phyloP scores from a whole-genome alignment of 92 coral and sea anemone genomes.

The Micromussa lordhowensis region DNA sequence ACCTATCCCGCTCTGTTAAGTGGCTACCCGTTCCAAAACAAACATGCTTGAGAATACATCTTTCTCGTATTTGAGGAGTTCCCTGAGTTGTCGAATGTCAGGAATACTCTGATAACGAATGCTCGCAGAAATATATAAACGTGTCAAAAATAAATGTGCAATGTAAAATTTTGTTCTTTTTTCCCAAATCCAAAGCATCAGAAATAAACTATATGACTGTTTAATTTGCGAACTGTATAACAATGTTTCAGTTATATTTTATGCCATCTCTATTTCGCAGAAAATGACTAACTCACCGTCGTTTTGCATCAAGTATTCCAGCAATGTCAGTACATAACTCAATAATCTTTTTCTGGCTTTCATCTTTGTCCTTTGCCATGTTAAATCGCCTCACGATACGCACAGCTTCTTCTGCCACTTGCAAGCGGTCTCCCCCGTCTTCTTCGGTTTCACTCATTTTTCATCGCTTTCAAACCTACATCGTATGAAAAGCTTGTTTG shows the following conservation, averaged over 20 bases:
- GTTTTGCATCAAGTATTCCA: constrained; percentile 64
- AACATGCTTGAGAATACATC: background rate
- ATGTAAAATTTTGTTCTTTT: background rate
- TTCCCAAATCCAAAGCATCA: background rate
- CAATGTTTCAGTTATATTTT: background rate
- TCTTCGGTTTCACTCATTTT: constrained; percentile 1
- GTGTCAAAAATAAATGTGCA: background rate
- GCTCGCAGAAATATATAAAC: background rate
- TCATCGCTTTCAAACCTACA: background rate
- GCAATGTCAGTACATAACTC: constrained; percentile 88
- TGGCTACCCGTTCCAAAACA: constrained; percentile 11
- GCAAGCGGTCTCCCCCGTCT: constrained; percentile 12
- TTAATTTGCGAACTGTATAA: background rate
- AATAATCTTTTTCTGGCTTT: constrained; percentile 64
- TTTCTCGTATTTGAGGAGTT: background rate
- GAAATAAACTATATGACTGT: background rate
- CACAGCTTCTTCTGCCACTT: constrained; percentile 82
- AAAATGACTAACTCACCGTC: constrained; percentile 42
- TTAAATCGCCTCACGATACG: constrained; percentile 70
- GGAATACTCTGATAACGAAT: background rate
- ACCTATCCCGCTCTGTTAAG: constrained; percentile 1
- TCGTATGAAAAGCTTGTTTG: background rate
- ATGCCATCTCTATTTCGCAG: background rate
- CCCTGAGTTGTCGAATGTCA: background rate
- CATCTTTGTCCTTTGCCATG: constrained; percentile 49